A percentile compares a stretch with the other conserved stretches of the same genome.
phyloP scores from a whole-genome alignment of 2,113 vertebrate genomes.

The Leucopsar rothschildi region DNA sequence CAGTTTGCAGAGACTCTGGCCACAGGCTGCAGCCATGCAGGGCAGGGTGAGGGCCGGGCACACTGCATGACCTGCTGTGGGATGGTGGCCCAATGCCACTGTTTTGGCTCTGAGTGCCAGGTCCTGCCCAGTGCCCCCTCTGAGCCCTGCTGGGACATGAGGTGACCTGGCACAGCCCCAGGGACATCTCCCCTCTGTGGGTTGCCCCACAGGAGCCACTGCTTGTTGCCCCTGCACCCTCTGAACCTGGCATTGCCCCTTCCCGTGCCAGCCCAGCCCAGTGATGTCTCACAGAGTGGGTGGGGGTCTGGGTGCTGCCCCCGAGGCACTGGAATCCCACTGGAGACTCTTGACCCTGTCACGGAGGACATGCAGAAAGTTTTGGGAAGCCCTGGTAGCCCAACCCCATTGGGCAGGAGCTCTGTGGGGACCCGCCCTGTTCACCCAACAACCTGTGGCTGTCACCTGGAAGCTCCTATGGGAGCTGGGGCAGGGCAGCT shows the following conservation, averaged over 20 bases:
- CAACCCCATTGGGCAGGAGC: rapidly evolving
- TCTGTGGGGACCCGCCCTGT: not conserved
- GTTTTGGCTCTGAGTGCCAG: not conserved
- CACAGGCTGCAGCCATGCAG: not conserved
- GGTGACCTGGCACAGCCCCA: rapidly evolving
- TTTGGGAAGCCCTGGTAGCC: not conserved
- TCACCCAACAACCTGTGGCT: not conserved
- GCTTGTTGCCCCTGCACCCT: no score
- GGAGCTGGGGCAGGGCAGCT: not conserved
- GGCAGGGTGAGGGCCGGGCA: rapidly evolving
- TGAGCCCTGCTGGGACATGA: not conserved
- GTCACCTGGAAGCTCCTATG: not conserved
- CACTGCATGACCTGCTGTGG: rapidly evolving
- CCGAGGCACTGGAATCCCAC: rapidly evolving
- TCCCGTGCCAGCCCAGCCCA: not conserved
- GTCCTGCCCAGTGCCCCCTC: not conserved
- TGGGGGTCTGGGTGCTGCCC: not conserved
- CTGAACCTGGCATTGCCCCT: not conserved
- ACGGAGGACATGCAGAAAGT: rapidly evolving
- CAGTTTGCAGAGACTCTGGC: not conserved
- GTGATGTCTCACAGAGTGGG: rapidly evolving
- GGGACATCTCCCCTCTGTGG: not conserved
- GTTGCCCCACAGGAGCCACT: not conserved
- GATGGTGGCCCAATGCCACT: rapidly evolving
- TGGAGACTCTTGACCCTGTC: rapidly evolving